phyloP scores from a whole-genome alignment of 2,797 vertebrate species.

The Dermochelys coriacea region DNA sequence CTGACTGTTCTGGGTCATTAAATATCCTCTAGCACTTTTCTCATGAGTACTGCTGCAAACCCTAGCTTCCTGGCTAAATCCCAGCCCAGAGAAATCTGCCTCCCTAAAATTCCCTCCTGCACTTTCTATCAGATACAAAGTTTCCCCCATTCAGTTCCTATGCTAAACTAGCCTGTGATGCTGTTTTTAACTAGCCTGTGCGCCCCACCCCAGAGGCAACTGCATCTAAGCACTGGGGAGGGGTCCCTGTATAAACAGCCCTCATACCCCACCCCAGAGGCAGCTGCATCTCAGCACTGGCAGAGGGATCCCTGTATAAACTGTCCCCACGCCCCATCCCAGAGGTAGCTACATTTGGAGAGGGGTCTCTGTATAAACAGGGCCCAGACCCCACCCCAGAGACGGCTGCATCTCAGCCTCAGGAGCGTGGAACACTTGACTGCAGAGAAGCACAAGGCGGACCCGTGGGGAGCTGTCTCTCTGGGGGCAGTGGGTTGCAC shows the following conservation, averaged over 20 bases:
- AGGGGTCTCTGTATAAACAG: background rate
- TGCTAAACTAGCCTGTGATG: background rate
- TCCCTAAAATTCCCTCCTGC: background rate
- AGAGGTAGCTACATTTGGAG: background rate
- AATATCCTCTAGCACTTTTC: background rate
- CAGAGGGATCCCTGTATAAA: background rate
- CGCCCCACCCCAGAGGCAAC: background rate
- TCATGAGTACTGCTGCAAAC: background rate
- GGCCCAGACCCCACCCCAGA: background rate
- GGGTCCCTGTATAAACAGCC: background rate
- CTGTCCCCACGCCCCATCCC: background rate
- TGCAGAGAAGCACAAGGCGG: background rate
- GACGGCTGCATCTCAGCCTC: background rate
- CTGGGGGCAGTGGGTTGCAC: slow-evolving; percentile 21
- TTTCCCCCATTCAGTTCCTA: background rate
- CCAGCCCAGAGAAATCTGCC: background rate
- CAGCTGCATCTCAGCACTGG: background rate
- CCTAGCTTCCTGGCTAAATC: background rate
- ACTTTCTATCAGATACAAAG: background rate
- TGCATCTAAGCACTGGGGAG: background rate
- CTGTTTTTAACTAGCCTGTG: background rate
- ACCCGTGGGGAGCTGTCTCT: background rate
- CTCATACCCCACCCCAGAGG: background rate
- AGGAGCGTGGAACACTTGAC: background rate
- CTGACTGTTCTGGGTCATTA: background rate